Evolutionary conservation across 1,140 invertebrate genomes (phyloP), one percentile per base, ranked within the genome.

Genomic region (Pristionchus pacificus): DNA sequence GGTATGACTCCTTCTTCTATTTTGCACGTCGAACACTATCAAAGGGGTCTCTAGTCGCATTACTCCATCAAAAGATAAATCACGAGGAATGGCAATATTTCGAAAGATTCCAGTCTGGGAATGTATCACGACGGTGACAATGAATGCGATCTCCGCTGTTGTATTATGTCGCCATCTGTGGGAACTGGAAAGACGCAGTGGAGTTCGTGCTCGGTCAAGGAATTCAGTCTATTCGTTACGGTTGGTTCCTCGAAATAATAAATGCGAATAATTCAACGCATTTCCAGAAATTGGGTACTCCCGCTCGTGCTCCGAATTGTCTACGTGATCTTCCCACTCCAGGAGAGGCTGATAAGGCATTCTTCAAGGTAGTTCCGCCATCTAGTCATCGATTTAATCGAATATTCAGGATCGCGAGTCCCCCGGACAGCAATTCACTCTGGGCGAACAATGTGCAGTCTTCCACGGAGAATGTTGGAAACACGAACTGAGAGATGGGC

Each of bases 91-190:
- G n/a, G n/a, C n/a, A n/a, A n/a, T n/a, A 49, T 10, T 49, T 29
- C 10, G 38, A 60, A 2, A 27, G 15, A 28, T 62, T 71, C 49
- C 65, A 77, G 74, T 61, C 57, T 77, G 57, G 76, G 76, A 58
- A 77, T 77, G 76, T 77, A 77, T 58, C 76, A 77, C 55, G 76
- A 77, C 59, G 76, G 76, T 14, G 75, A 76, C 70, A 77, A 77
- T 60, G 75, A 73, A 61, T 77, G 75, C 38, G 75, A 77, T 70
- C 31, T 77, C 2, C 31, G 70, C 19, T 77, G 76, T 49, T 77
- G 76, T 30, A 77, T 77, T 24, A 77, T 77, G 76, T 71, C 67
- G 38, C 76, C 76, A 13, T 68, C 64, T 3, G 74, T 77, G 0
- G 76, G 76, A 58, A 77, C 62, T 62, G 76, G 76, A 27, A 77